A percentile compares a stretch with the other conserved stretches of the same genome.
phyloP scores from a whole-genome alignment of 2,888 invertebrate genomes.

The Dryomyza anilis region DNA sequence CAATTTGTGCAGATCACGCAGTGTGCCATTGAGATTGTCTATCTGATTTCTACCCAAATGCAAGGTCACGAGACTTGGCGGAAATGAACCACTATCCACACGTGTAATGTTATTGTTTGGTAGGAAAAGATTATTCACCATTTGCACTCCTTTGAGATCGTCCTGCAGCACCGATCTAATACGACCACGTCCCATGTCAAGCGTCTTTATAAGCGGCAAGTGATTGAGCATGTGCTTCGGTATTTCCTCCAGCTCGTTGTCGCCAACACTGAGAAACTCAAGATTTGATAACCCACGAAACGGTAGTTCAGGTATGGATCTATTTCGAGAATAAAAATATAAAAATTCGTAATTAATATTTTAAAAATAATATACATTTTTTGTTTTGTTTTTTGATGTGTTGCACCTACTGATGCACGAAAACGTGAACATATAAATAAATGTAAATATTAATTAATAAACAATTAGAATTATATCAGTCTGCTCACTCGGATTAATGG shows the following conservation, averaged over 20 bases:
- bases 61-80: slow-evolving; percentile 70
- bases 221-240: slow-evolving; percentile 77
- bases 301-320: slow-evolving; percentile 73
- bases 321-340: slow-evolving; percentile 54
- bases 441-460: too few species aligned
- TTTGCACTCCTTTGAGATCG: slow-evolving; percentile 75
- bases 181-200: slow-evolving; percentile 82
- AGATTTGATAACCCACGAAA: slow-evolving; percentile 77
- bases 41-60: slow-evolving; percentile 79
- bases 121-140: slow-evolving; percentile 72
- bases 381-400: background rate
- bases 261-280: slow-evolving; percentile 78
- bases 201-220: slow-evolving; percentile 76
- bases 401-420: too few species aligned
- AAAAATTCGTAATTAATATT: too few species aligned
- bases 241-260: slow-evolving; percentile 77
- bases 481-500: too few species aligned
- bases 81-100: slow-evolving; percentile 75
- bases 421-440: too few species aligned
- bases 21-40: slow-evolving; percentile 74
- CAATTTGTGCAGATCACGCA: slow-evolving; percentile 74
- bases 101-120: slow-evolving; percentile 77
- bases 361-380: background rate
- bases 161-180: slow-evolving; percentile 75
- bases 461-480: too few species aligned